phyloP scores from a whole-genome alignment of 1,140 invertebrate genomes.

The Ceratina japonica region DNA sequence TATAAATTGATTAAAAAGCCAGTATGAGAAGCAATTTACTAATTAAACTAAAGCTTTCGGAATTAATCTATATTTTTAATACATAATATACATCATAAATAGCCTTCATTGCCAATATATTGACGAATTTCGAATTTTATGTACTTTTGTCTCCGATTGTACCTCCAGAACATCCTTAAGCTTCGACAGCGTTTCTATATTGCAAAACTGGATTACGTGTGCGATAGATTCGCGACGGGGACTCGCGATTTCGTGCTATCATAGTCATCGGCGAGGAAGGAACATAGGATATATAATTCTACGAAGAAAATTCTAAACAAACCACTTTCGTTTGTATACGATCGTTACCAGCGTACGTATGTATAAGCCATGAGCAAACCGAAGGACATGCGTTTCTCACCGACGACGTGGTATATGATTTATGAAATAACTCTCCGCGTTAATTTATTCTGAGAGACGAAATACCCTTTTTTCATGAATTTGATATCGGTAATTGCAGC shows the following conservation, averaged over 20 bases:
- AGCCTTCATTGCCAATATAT: too few species aligned
- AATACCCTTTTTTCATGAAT: not conserved
- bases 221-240: not conserved
- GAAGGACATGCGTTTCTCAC: not conserved
- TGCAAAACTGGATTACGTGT: not conserved
- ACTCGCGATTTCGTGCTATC: not conserved
- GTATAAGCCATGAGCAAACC: not conserved
- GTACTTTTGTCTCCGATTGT: too few species aligned
- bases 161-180: too few species aligned
- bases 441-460: not conserved
- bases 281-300: not conserved
- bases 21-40: too few species aligned
- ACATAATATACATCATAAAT: too few species aligned
- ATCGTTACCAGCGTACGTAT: not conserved
- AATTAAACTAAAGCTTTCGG: too few species aligned
- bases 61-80: too few species aligned
- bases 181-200: not conserved
- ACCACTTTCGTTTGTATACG: not conserved
- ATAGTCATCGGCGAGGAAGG: too few species aligned
- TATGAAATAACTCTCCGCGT: not conserved
- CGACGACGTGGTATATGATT: not conserved
- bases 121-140: too few species aligned
- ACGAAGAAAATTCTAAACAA: not conserved
- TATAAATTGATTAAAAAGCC: too few species aligned
- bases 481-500: constrained; percentile 18